Conservation (phyloP, 2,888 invertebrate genomes). For the Chymomyza amoena region DNA sequence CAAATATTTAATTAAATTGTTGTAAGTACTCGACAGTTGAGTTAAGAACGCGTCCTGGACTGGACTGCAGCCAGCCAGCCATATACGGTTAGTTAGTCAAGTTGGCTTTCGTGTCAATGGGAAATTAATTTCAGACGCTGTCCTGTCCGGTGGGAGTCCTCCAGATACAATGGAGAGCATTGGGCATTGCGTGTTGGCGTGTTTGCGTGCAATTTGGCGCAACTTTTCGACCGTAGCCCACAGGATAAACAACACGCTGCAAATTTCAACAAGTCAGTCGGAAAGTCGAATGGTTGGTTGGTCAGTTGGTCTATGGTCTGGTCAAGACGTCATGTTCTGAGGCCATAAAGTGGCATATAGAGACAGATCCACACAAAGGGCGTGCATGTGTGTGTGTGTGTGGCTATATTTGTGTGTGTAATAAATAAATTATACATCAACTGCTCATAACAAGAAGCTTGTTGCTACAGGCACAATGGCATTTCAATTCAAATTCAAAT, state of each 20-base stretch:
- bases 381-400: background rate
- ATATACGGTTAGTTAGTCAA: conserved; percentile 17
- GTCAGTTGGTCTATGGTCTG: background rate
- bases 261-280: conserved; percentile 59
- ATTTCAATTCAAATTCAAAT: background rate
- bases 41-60: background rate
- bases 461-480: background rate
- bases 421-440: background rate
- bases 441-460: background rate
- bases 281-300: background rate
- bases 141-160: background rate
- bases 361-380: background rate
- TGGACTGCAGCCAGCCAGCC: background rate
- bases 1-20: background rate
- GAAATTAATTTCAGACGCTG: conserved; percentile 55
- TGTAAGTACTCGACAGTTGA: background rate
- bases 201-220: conserved; percentile 57
- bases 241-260: conserved; percentile 52
- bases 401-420: no score
- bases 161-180: conserved; percentile 19
- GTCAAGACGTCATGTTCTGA: background rate
- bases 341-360: background rate
- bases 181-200: conserved; percentile 33
- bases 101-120: conserved; percentile 51
- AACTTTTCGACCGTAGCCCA: conserved; percentile 1